phyloP scores from a whole-genome alignment of 2,113 vertebrate genomes.

The Orthochromis malagaraziensis region DNA sequence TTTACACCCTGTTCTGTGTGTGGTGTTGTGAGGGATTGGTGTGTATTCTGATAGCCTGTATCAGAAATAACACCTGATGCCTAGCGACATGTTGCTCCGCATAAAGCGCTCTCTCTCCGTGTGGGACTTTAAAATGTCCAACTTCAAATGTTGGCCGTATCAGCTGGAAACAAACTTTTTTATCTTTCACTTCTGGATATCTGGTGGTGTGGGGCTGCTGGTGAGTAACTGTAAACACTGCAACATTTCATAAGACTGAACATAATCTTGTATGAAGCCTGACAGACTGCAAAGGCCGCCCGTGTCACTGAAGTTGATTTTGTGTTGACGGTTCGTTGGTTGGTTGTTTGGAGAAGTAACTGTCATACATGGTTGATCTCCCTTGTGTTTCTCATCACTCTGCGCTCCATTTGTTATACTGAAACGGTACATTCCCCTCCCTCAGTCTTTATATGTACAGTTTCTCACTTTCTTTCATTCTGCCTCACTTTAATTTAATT shows the following conservation, averaged over 20 bases:
- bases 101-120: neutral
- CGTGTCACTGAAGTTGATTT: neutral
- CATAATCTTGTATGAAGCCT: neutral
- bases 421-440: neutral
- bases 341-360: neutral
- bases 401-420: neutral
- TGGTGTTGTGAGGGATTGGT: conserved; percentile 30
- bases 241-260: neutral
- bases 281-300: neutral
- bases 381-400: neutral
- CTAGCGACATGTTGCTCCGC: conserved; percentile 42
- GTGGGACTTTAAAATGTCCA: neutral
- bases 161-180: neutral
- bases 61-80: conserved; percentile 65
- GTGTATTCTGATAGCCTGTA: conserved; percentile 59
- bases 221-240: conserved; percentile 22
- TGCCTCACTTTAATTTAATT: neutral
- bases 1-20: neutral
- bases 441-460: neutral
- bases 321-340: neutral
- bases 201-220: neutral
- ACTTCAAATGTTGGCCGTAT: neutral
- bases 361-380: neutral
- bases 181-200: neutral
- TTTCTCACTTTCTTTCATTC: neutral